Conservation (phyloP, 1,140 invertebrate species). For the Geopemphigus sp. region DNA sequence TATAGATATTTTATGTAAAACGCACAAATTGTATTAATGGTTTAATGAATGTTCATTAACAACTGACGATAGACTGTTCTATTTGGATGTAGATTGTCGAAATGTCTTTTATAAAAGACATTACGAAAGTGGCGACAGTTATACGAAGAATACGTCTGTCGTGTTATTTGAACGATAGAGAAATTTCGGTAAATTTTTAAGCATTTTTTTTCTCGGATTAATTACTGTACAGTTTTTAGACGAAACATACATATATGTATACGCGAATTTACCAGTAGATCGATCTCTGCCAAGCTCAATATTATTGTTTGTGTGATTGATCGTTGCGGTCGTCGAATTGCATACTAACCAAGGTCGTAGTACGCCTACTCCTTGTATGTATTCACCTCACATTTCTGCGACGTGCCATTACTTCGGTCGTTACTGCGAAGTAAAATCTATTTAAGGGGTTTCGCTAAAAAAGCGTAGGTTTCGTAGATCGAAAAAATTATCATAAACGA, state of each 20-base stretch:
- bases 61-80: neutral
- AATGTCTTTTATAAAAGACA: neutral
- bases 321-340: neutral
- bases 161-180: neutral
- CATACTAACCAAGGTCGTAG: conserved; percentile 14
- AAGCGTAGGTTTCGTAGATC: neutral
- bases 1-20: neutral
- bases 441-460: neutral
- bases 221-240: neutral
- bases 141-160: neutral
- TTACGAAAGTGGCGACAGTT: neutral
- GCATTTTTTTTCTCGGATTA: conserved; percentile 13
- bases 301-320: conserved; percentile 33
- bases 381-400: neutral
- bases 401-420: neutral
- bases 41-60: neutral
- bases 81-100: neutral
- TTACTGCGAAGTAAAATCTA: neutral
- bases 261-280: neutral
- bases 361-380: conserved; percentile 11
- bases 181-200: too few relatives aligned
- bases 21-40: neutral
- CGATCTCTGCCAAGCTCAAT: conserved; percentile 23
- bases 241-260: neutral
- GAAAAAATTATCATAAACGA: neutral